Percentiles rank a stretch among this genome's conserved stretches.
phyloP scores from a whole-genome alignment of 2,797 vertebrate genomes.

The Anabacerthia variegaticeps region DNA sequence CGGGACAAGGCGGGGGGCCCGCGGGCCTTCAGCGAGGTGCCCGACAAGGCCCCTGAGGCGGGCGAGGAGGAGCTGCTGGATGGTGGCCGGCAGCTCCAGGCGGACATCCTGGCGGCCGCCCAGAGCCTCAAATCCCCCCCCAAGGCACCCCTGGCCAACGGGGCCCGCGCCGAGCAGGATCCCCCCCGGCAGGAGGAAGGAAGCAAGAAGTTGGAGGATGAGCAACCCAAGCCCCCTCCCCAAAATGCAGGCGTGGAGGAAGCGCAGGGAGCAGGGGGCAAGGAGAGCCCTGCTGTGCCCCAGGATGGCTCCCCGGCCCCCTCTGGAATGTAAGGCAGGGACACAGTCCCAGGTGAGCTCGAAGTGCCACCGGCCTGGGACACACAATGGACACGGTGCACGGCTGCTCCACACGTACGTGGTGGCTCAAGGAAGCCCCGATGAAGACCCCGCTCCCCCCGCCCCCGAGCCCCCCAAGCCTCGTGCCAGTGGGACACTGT shows the following conservation, averaged over 20 bases:
- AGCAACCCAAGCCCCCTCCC: not conserved
- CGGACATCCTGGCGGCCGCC: slow-evolving; percentile 80
- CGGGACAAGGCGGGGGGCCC: slow-evolving; percentile 75
- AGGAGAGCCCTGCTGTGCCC: fast-evolving
- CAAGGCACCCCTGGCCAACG: slow-evolving; percentile 74
- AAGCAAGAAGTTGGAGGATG: fast-evolving
- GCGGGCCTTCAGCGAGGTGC: slow-evolving; percentile 79
- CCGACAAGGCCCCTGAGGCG: slow-evolving; percentile 67
- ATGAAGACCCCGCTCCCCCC: not conserved
- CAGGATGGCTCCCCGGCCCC: not conserved
- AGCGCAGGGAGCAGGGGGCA: fast-evolving
- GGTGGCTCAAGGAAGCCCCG: not conserved
- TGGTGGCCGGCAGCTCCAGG: slow-evolving; percentile 83
- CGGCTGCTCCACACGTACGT: not conserved
- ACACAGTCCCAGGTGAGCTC: fast-evolving
- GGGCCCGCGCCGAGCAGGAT: slow-evolving; percentile 40
- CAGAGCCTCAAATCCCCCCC: slow-evolving; percentile 85
- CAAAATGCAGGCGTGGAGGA: fast-evolving
- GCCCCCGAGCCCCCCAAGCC: fast-evolving
- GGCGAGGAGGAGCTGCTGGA: slow-evolving; percentile 73
- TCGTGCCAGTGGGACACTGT: not conserved
- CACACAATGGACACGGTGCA: not conserved
- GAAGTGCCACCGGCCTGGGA: not conserved
- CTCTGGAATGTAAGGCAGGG: not conserved
- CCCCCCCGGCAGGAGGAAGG: not conserved